These are phyloP conservation scores for Paralvinella palmiformis DNA, from an alignment of 1,140 invertebrate genomes.

Conservation along the genomic window DNA sequence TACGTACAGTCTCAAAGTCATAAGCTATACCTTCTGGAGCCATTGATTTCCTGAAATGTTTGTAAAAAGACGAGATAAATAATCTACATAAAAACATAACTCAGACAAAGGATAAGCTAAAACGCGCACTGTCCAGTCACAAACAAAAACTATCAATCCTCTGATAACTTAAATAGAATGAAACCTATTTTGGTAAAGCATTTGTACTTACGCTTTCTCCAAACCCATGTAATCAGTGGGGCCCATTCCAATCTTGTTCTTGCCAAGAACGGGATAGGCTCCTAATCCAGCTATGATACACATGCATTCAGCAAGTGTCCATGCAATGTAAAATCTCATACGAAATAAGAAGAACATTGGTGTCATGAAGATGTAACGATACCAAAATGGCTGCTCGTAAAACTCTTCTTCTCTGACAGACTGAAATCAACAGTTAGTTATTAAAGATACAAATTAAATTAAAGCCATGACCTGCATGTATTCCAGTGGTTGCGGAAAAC, in stretches of 20 bases:
- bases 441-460: too few species aligned
- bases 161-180: too few species aligned
- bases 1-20: constrained; percentile 71
- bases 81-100: too few species aligned
- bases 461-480: too few species aligned
- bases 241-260: constrained; percentile 71
- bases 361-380: constrained; percentile 76
- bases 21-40: constrained; percentile 49
- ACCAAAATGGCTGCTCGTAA: constrained; percentile 54
- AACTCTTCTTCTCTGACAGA: constrained; percentile 46
- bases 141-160: too few species aligned
- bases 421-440: constrained; percentile 27
- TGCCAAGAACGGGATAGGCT: constrained; percentile 71
- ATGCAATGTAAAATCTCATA: constrained; percentile 81
- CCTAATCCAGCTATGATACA: constrained; percentile 85
- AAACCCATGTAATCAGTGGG: constrained; percentile 59
- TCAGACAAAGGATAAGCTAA: too few species aligned
- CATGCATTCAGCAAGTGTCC: constrained; percentile 84
- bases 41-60: not conserved
- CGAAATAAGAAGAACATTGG: constrained; percentile 81
- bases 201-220: constrained; percentile 40
- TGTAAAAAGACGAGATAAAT: not conserved
- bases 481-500: too few species aligned
- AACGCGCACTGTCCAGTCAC: too few species aligned
- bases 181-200: too few species aligned